Evolutionary conservation across 2,888 invertebrate genomes (phyloP), one percentile per base, ranked within the genome.

Genomic region (Chouioia cunea): DNA sequence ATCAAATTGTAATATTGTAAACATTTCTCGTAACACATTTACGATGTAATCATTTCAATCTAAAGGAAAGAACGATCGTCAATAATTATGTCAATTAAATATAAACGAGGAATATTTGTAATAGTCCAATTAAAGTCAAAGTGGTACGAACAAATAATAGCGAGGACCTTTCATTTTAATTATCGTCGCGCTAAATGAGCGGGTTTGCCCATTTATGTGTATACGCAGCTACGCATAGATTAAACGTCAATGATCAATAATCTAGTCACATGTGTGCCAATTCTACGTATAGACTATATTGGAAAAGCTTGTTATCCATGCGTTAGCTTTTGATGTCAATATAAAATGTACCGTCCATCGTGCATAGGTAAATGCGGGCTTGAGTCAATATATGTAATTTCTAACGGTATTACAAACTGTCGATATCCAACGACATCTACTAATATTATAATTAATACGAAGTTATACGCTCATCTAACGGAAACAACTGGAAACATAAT

Each of bases 321-420:
- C 44, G 22, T 70, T 36, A 59, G 22, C 59, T 53, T 58, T 52
- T 36, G 20, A 44, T 62, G 53, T 59, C 47, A 23, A 70, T 50
- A 63, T 57, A 64, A 70, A 69, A 43, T 58, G 53, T 53, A 48
- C 16, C 46, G 4, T 36, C 6, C 6, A 36, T 36, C 1, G 46
- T 2, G 3, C 56, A 65, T 58, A 57, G 52, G 66, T 66, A 71
- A 63, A 65, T 64, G 58, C 20, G 44, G 46, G 18, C 58, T 53
- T 4, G 27, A 16, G 23, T 53, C 22, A 48, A 47, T 63, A 52
- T 54, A 53, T n/a, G n/a, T n/a, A 47, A 14, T 36, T 36, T 14
- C 47, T 70, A 70, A 70, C 70, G 64, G 70, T 23, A 70, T 57
- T 47, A 47, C 16, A 50, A 56, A 63, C 56, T 56, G 68, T 68